Evolutionary conservation across 2,113 vertebrate species (phyloP).

Genomic region (Psilopsiagon aymara): DNA sequence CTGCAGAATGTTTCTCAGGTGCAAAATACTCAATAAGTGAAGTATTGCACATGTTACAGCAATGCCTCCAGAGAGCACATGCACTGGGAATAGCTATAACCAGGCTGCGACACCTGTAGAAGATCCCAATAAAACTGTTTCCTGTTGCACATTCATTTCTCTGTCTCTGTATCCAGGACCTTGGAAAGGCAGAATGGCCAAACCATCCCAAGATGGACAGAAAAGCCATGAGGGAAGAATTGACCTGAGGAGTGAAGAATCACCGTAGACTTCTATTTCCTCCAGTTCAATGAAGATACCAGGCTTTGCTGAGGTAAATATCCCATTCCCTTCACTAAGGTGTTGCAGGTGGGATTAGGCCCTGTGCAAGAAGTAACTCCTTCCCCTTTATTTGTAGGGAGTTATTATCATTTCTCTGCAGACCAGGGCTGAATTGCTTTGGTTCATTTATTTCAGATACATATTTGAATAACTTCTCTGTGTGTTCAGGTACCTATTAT

Average conservation of each 20-base stretch:
- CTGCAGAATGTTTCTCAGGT: not conserved
- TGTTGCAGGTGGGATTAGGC: not conserved
- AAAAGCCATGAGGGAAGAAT: not conserved
- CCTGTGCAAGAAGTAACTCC: not conserved
- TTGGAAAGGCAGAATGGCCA: not conserved
- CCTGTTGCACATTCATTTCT: not conserved
- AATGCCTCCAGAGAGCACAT: not conserved
- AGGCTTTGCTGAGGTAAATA: not conserved
- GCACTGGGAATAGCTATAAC: not conserved
- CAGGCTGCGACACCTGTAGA: not conserved
- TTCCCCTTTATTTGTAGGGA: not conserved
- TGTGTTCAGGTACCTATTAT: not conserved
- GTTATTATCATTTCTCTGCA: not conserved
- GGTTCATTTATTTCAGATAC: not conserved
- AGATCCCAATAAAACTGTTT: not conserved
- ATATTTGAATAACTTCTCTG: not conserved
- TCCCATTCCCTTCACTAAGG: not conserved
- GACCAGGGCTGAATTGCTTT: not conserved
- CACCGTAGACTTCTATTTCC: rapidly evolving
- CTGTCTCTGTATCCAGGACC: not conserved
- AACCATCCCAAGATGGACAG: not conserved
- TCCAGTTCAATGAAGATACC: not conserved
- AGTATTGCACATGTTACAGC: too few species aligned
- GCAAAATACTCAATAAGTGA: not conserved
- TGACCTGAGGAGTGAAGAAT: not conserved